Conservation (phyloP, 2,797 vertebrate species). For the Podarcis lilfordi region DNA sequence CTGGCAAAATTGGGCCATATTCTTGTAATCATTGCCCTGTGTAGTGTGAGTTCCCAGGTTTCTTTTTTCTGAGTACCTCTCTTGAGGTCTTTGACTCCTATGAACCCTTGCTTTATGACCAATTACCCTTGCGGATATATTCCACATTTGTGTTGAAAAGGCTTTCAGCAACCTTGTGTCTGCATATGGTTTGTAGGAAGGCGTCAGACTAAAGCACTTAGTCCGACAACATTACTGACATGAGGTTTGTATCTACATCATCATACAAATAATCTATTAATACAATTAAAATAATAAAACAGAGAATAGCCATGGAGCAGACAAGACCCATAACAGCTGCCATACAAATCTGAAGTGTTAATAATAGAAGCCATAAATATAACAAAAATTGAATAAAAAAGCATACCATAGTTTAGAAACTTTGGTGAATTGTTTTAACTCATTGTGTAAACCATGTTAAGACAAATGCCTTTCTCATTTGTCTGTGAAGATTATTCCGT, state of each 20-base stretch:
- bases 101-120: not conserved
- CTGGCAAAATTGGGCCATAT: slow-evolving; percentile 20
- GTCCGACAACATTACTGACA: not conserved
- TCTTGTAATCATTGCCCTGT: not conserved
- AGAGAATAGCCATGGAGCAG: not conserved
- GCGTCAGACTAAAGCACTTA: not conserved
- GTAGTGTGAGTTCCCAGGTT: not conserved
- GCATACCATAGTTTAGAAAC: not conserved
- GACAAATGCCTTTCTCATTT: not conserved
- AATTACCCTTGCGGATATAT: not conserved
- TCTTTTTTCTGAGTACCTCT: not conserved
- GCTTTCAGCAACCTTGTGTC: not conserved
- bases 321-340: not conserved
- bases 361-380: not conserved
- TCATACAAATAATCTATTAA: not conserved
- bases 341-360: not conserved
- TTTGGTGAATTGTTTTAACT: not conserved
- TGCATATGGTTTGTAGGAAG: not conserved
- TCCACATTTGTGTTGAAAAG: not conserved
- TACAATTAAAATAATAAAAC: not conserved
- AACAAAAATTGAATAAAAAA: not conserved
- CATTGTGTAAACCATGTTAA: not conserved
- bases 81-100: not conserved
- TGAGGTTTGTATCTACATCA: not conserved
- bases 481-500: not conserved